Base-by-base conservation (phyloP, 2,797 vertebrate species). In the Euphonia xanthogaster region DNA sequence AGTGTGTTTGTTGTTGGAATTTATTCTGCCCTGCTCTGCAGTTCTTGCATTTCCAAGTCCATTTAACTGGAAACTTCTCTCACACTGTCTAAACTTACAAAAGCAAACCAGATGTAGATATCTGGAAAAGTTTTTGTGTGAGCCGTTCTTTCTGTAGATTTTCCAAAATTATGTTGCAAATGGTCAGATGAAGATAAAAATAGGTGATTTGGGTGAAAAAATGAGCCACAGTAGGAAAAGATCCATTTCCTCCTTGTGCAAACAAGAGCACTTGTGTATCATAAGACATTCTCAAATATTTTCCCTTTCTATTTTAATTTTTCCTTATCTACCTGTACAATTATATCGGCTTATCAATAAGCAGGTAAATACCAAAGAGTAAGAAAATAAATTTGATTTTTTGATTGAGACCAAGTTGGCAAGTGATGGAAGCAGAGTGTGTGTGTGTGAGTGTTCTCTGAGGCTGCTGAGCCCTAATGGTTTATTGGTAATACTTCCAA, bases 371-470 rank as follows among this genome's bases (percentile, higher is more conserved):
- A 51, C 62, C 33, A 53, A 67, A 83, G 68, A 77, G 37, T 27
- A 80, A 77, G 66, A 83, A 82, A 91, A 87, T 61, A 63, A 83
- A 77, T 60, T 61, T 79, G 51, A 27, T 73, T 85, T 95, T 94
- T 85, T 90, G 21, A 53, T 60, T 66, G 54, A 72, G 47, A 22
- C 20, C 5, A 14, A 81, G 35, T 7, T 90, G 82, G 44, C 63
- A 60, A 66, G 78, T 28, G 50, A 8, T 62, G 30, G 73, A 66
- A 75, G 47, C 39, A 10, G 8, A 10, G 8, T 12, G 5, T 5
- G 28, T 60, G 35, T 20, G 60, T 35, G 10, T 39, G 76, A 24
- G 37, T 1, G 2, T 51, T 66, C 54, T 47, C n/a, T 0, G 16
- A 63, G 77, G 37, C 22, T 1, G 0, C 47, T 17, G 66, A 87